Evolutionary conservation across 2,888 invertebrate genomes (phyloP), one percentile per base, ranked within the genome.

Genomic region (Cheilosia vernalis): DNA sequence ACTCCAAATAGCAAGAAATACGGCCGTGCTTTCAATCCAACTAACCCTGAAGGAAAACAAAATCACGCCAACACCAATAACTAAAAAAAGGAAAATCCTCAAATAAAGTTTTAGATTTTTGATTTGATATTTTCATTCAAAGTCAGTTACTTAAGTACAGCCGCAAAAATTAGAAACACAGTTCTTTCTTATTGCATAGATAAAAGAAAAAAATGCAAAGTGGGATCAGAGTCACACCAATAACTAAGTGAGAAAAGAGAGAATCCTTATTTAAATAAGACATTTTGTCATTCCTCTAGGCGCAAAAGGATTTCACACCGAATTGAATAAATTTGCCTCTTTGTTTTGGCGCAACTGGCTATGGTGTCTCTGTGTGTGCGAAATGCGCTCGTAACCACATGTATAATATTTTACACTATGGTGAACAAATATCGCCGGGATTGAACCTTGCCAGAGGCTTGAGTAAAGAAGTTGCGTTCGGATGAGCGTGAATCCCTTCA

Each of bases 231-330:
- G 58, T 24, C 24, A 56, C 44, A n/a, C 37, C 30, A 33, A 63
- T 6, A n/a, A 21, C 47, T 40, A 42, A 67, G 67, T 37, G 37
- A 13, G 37, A 37, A 37, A 13, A 37, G 21, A 56, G 19, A 42
- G 44, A 55, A 30, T 7, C 10, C 33, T 37, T 37, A 37, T 56
- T 47, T 37, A 37, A 19, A 69, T 79, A 63, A 44, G 30, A 73
- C 49, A 74, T 64, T 84, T 49, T 60, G 60, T 61, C 64, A 80
- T 70, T 74, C 79, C 74, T 70, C 37, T 55, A 70, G 84, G 74
- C 70, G 70, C 27, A 66, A 84, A 76, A 76, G 80, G 84, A 84
- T 84, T 84, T 80, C 76, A 80, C 80, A 85, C 84, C 55, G 76
- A 76, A 76, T 76, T 85, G 84, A 80, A 85, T 76, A 80, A 80